Evolutionary conservation across 2,888 invertebrate species (phyloP).

Genomic region (Norana najaformis): DNA sequence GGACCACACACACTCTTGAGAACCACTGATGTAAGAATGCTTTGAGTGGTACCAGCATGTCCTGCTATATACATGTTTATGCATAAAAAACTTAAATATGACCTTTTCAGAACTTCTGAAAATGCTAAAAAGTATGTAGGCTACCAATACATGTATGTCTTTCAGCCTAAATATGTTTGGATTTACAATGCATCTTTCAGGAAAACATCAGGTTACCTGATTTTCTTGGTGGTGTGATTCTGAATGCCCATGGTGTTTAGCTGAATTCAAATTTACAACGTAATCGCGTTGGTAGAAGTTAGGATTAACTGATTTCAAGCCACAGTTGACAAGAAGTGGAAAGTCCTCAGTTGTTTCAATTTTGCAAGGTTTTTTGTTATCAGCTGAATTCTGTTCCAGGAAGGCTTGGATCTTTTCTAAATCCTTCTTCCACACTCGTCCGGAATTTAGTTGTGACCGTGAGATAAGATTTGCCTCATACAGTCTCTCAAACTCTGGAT

Average conservation of each 20-base stretch:
- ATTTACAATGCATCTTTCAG: background rate
- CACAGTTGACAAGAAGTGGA: background rate
- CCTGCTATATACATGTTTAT: background rate
- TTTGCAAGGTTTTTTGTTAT: background rate
- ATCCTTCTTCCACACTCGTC: slow-evolving; percentile 16
- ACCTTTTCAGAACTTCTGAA: no score
- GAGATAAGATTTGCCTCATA: background rate
- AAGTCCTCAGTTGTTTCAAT: background rate
- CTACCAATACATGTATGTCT: background rate
- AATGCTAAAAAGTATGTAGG: background rate
- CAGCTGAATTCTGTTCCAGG: background rate
- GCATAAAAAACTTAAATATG: background rate
- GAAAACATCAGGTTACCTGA: background rate
- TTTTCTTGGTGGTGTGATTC: background rate
- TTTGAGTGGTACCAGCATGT: background rate
- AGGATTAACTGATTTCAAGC: background rate
- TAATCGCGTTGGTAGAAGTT: slow-evolving; percentile 10
- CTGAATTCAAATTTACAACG: background rate
- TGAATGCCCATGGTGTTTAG: background rate
- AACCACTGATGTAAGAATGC: no score
- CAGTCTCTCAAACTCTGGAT: slow-evolving; percentile 9
- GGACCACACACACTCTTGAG: no score
- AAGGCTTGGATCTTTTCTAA: background rate
- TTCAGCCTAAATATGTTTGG: no score
- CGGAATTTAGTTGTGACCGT: background rate